Conservation (phyloP, 2,888 invertebrate species). For the Antheraea assamensis region DNA sequence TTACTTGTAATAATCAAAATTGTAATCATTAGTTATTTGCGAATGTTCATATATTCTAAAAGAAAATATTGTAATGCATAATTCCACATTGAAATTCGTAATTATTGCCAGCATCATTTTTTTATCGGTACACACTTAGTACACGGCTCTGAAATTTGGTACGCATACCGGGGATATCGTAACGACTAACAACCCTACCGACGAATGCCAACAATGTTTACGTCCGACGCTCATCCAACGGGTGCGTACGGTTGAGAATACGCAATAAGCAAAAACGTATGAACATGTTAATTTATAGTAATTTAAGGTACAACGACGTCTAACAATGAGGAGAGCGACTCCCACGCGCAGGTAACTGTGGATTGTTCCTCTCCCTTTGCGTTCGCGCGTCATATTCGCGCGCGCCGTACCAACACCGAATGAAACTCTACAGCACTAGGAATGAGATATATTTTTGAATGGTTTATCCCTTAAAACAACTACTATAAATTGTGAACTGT, state of each 20-base stretch:
- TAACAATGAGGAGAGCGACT: conserved; percentile 51
- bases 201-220: not conserved
- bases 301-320: conserved; percentile 42
- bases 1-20: no score
- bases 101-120: no score
- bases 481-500: no score
- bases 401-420: not conserved
- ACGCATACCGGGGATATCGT: no score
- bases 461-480: not conserved
- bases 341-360: conserved; percentile 49
- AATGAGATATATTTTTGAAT: not conserved
- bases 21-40: no score
- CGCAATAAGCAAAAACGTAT: conserved; percentile 49
- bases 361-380: not conserved
- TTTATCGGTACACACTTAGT: no score
- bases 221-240: not conserved
- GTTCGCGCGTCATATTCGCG: no score
- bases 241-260: conserved; percentile 37
- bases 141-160: no score
- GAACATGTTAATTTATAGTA: conserved; percentile 52
- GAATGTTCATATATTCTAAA: no score
- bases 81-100: no score
- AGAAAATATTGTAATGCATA: no score
- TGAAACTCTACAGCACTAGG: not conserved
- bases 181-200: no score